Evolutionary conservation across 1,140 invertebrate species (phyloP).

Genomic region (Myzus persicae): DNA sequence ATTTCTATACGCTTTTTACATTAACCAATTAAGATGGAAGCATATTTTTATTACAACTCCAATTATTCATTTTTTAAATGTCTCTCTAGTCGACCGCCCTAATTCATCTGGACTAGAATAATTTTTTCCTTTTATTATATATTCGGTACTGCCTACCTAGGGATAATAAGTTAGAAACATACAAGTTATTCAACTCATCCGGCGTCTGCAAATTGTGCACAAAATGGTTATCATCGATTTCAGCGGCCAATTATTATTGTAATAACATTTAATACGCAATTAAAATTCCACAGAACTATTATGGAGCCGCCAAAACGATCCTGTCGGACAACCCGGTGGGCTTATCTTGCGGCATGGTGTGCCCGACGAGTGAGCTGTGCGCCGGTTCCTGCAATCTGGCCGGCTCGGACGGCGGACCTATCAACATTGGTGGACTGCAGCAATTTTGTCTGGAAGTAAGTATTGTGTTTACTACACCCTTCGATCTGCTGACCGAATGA

Average conservation of each 20-base stretch:
- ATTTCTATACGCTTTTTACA: too few species aligned
- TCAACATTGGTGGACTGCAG: constrained; percentile 98
- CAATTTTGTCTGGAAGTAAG: constrained; percentile 94
- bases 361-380: constrained; percentile 97
- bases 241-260: background rate
- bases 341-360: constrained; percentile 98
- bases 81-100: too few species aligned
- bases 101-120: too few species aligned
- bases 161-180: too few species aligned
- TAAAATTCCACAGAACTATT: constrained; percentile 81
- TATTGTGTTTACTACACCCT: background rate
- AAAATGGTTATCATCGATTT: background rate
- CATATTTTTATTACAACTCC: too few species aligned
- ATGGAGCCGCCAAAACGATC: constrained; percentile 96
- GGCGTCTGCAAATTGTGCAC: too few species aligned
- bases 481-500: background rate
- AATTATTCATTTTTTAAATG: too few species aligned
- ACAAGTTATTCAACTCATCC: too few species aligned
- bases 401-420: constrained; percentile 94
- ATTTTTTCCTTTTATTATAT: too few species aligned
- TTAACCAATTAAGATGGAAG: too few species aligned
- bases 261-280: background rate
- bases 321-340: constrained; percentile 97
- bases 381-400: constrained; percentile 97
- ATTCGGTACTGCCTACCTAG: too few species aligned